phyloP scores from a whole-genome alignment of 2,888 invertebrate genomes.

The Hipparchia sbordonii region DNA sequence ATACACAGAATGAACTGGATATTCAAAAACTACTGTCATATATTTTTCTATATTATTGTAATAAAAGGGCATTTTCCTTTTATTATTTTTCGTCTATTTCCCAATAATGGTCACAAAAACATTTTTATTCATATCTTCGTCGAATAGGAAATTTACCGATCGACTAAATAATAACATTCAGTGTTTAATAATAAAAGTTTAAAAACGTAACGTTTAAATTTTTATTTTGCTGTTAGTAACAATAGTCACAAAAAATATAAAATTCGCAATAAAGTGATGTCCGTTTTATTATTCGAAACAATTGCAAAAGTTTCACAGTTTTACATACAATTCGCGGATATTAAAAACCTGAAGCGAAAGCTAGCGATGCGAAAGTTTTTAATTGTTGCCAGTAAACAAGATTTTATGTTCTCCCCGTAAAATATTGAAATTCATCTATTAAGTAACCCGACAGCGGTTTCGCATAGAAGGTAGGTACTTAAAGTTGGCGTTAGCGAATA shows the following conservation, averaged over 20 bases:
- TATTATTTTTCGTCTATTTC: not conserved
- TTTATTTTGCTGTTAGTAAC: not conserved
- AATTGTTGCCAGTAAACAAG: conserved; percentile 18
- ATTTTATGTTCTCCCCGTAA: conserved; percentile 6
- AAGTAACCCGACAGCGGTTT: too few relatives aligned
- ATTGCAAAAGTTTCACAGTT: not conserved
- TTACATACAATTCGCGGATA: conserved; percentile 9
- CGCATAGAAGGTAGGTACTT: too few relatives aligned
- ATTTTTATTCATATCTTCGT: too few relatives aligned
- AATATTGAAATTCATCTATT: conserved; percentile 13
- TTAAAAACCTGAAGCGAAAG: conserved; percentile 11
- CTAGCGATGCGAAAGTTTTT: conserved; percentile 13
- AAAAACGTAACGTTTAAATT: not conserved
- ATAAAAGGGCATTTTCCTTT: not conserved
- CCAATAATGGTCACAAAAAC: not conserved
- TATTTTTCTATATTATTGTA: not conserved
- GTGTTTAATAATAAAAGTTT: too few relatives aligned
- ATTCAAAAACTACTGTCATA: not conserved
- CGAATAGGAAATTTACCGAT: too few relatives aligned
- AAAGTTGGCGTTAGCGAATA: too few relatives aligned
- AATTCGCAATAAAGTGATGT: not conserved
- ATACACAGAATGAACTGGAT: not conserved
- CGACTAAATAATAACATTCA: too few relatives aligned
- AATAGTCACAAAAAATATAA: not conserved
- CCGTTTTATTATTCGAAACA: not conserved